phyloP scores from a whole-genome alignment of 2,888 invertebrate genomes.

The Digitonthophagus gazella region DNA sequence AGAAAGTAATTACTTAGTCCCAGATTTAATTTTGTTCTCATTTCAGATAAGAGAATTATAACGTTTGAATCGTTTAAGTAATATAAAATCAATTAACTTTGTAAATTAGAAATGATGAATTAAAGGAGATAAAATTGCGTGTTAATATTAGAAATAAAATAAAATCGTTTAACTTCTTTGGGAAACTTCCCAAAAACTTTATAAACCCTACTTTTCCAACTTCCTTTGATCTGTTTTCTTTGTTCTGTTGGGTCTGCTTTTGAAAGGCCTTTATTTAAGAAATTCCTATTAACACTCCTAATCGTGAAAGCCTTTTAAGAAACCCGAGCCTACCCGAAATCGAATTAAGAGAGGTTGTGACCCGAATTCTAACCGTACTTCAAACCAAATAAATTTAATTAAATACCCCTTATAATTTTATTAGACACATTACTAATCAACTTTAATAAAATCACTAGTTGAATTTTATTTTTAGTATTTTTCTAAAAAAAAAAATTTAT shows the following conservation, averaged over 20 bases:
- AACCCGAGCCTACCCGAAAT: constrained; percentile 4
- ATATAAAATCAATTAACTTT: neutral
- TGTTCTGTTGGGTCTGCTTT: neutral
- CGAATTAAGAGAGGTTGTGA: constrained; percentile 4
- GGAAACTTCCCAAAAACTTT: neutral
- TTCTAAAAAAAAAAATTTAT: no score
- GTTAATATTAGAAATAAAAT: no score
- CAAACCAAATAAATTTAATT: neutral
- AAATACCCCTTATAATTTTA: neutral
- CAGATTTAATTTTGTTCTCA: neutral
- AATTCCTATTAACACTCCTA: constrained; percentile 7
- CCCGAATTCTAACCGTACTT: neutral
- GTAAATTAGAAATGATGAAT: neutral
- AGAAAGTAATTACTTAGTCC: neutral
- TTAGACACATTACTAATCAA: neutral
- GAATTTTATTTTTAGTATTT: no score
- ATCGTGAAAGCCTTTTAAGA: neutral
- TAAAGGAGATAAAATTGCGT: no score
- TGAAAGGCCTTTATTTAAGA: neutral
- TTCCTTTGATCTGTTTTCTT: neutral
- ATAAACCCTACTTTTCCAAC: neutral
- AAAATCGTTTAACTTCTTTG: no score
- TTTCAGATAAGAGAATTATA: neutral
- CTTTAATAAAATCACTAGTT: no score
- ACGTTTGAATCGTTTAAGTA: neutral